Base-by-base conservation (phyloP, 1,140 invertebrate genomes). In the Leptinotarsa defecta region DNA sequence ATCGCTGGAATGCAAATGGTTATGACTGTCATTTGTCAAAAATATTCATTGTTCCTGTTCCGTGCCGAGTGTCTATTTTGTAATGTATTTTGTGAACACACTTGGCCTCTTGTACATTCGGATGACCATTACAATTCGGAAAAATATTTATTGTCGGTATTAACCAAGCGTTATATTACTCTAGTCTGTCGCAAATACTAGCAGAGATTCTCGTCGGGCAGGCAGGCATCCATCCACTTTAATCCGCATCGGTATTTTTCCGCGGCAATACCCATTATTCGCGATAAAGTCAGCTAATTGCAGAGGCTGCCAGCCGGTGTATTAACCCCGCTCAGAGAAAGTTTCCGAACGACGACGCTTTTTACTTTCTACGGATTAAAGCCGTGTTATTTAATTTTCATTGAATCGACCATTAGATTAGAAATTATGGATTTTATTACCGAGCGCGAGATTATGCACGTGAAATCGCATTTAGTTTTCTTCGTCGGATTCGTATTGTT, bases 361-460 rank as follows among this genome's bases (percentile, higher is more conserved):
- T 68, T 68, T 68, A 68, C 67, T 68, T 68, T 68, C 67, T 68
- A 68, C 67, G 67, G 34, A 68, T 68, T 57, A 57, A 15, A 57
- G 52, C 52, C 15, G 52, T 57, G 52, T 57, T 57, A 57, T 57
- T 57, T 57, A 57, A 57, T 67, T 67, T 67, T 34, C 64, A 24
- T 24, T 67, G 64, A 67, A 67, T 6, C n/a, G 64, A 67, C 64
- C 64, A 34, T 67, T 24, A 34, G 64, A 67, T 67, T 67, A 67
- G 64, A 67, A 67, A 67, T 67, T 67, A 67, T 67, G 64, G 27
- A 67, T 67, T 67, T 67, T 67, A 67, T 67, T 20, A 17, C 20
- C 64, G 20, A 17, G 15, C 22, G 13, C 22, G 22, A 67, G 22
- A 15, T 67, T 67, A 67, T 67, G 64, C 64, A 67, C 64, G 64